phyloP scores from a whole-genome alignment of 2,888 invertebrate species.

The Drosophila niveifrons region DNA sequence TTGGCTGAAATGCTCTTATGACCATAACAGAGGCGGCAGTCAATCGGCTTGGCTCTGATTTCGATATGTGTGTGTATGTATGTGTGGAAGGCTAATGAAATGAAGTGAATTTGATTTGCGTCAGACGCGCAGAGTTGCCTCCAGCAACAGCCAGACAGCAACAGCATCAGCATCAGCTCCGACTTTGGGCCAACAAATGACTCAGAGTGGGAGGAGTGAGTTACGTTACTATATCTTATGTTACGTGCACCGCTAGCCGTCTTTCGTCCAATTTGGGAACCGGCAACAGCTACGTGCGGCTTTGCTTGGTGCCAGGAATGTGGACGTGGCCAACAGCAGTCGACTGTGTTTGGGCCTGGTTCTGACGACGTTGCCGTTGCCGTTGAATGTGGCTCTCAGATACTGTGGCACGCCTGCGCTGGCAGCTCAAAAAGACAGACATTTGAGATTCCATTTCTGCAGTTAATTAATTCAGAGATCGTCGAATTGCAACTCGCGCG shows the following conservation, averaged over 20 bases:
- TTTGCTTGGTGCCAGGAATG: constrained; percentile 46
- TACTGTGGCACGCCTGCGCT: constrained; percentile 50
- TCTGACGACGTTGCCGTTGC: constrained; percentile 13
- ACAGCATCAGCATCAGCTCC: not conserved
- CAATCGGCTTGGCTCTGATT: constrained; percentile 24
- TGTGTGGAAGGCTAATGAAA: constrained; percentile 56
- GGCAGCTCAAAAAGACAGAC: constrained; percentile 49
- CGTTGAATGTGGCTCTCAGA: constrained; percentile 13
- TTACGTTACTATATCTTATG: constrained; percentile 9
- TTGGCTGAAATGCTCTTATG: constrained; percentile 43
- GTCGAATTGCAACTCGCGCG: constrained; percentile 39
- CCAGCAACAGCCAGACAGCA: constrained; percentile 3
- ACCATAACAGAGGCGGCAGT: constrained; percentile 38
- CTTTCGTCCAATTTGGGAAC: constrained; percentile 31
- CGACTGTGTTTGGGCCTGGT: constrained; percentile 28
- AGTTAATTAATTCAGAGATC: constrained; percentile 61
- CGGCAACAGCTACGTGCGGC: constrained; percentile 52
- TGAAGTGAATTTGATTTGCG: constrained; percentile 59
- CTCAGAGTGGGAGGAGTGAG: not conserved
- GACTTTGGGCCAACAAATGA: constrained; percentile 14
- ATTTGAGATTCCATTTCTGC: constrained; percentile 57
- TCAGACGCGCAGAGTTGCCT: constrained; percentile 21
- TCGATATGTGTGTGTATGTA: constrained; percentile 7
- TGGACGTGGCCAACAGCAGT: constrained; percentile 60
- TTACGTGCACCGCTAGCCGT: constrained; percentile 28